Base-by-base conservation (phyloP, 1,140 invertebrate species). In the Heliconius hermathena region DNA sequence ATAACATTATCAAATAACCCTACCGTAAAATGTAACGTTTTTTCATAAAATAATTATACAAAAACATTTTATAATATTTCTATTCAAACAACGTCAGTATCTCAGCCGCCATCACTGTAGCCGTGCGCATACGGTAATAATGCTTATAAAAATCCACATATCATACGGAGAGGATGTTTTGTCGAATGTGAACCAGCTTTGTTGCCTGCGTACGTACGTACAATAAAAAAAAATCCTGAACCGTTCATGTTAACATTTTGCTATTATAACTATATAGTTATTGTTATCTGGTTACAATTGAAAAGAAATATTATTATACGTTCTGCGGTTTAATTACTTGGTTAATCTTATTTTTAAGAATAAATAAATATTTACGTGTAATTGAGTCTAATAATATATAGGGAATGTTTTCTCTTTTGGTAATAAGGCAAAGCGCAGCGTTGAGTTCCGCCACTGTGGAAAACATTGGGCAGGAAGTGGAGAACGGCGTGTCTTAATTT, bases 71-170 rank as follows among this genome's bases (percentile, higher is more conserved):
- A 66, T 26, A 66, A n/a, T 29, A 22, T 26, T 26, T 26, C 57
- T 66, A 66, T 66, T 29, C 22, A 66, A 9, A 66, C 8, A 26
- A 26, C 22, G 22, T 66, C 57, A 60, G 22, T 54, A 54, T 54
- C 20, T n/a, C 52, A 57, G 54, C 54, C 74, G 79, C 79, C 71
- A 20, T 73, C 20, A 73, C 71, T 80, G 13, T 52, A 33, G 74
- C 83, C 77, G 76, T 74, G 82, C 76, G 77, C 74, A 83, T 84
- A 60, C 73, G 49, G 52, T 76, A 84, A 80, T 80, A 83, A 80
- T 82, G 84, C 84, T 88, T 89, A 91, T 89, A 89, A 92, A 89
- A 91, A 91, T 90, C 89, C 88, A 86, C 87, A 88, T 89, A 88
- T 88, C 84, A 87, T 89, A 66, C 57, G 2, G 86, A 87, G 87